These are phyloP conservation scores for Cancer borealis DNA, from an alignment of 2,888 invertebrate species.

Conservation along the genomic window DNA sequence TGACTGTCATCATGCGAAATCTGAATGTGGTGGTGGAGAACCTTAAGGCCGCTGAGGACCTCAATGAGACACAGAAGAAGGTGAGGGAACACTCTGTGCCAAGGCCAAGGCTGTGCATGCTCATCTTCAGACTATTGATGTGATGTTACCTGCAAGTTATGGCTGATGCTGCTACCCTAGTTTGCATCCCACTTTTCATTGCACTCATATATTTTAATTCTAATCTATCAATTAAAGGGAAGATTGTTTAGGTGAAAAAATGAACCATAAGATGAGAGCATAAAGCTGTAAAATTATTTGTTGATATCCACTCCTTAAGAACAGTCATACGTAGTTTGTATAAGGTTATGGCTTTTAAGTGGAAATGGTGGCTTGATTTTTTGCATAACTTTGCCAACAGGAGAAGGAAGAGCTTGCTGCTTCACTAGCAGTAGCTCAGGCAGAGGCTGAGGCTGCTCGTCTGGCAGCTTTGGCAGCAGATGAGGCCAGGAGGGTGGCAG, in stretches of 20 bases:
- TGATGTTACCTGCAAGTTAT: not conserved
- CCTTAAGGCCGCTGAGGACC: slow-evolving; percentile 82
- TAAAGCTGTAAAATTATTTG: not conserved
- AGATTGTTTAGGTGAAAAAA: not conserved
- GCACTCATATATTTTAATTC: not conserved
- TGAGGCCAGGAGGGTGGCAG: slow-evolving; percentile 81
- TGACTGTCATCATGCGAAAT: slow-evolving; percentile 84
- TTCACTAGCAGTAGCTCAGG: slow-evolving; percentile 81
- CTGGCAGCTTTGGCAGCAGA: slow-evolving; percentile 81
- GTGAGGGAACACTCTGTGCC: slow-evolving; percentile 78
- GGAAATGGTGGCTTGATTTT: not conserved
- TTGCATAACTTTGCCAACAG: slow-evolving; percentile 68
- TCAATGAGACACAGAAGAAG: slow-evolving; percentile 81
- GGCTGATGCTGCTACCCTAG: not conserved
- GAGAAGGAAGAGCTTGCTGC: slow-evolving; percentile 82
- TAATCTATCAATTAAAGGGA: not conserved
- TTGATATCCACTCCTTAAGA: not conserved
- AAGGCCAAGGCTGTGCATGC: not conserved
- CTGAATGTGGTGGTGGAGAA: slow-evolving; percentile 83
- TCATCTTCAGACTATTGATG: not conserved
- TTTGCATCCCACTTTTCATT: slow-evolving; percentile 1
- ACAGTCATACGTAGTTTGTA: not conserved
- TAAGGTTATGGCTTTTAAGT: not conserved
- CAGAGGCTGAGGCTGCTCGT: slow-evolving; percentile 80
- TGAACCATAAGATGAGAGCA: not conserved